These are phyloP conservation scores for Pollachius pollachius DNA, from an alignment of 2,113 vertebrate species.

Conservation along the genomic window DNA sequence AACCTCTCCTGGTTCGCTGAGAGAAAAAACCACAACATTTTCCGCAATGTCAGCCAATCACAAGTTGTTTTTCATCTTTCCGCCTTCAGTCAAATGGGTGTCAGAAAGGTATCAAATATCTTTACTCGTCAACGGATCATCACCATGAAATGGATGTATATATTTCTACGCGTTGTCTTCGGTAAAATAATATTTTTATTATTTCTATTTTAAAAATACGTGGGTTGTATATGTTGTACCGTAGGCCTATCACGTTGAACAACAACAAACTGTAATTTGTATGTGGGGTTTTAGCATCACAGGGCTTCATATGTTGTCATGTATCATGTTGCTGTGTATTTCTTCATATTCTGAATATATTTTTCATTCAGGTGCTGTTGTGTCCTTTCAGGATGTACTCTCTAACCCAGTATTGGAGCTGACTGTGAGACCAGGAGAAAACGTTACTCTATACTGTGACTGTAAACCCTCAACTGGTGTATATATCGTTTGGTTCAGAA, in stretches of 20 bases:
- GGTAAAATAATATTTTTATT: no score
- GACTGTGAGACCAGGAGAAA: constrained; percentile 34
- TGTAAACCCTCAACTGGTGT: background rate
- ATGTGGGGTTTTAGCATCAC: background rate
- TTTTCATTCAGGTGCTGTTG: background rate
- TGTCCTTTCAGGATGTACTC: background rate
- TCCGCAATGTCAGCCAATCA: background rate
- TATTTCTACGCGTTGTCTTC: no score
- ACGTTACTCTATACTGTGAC: constrained; percentile 44
- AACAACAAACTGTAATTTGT: background rate
- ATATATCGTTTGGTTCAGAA: constrained; percentile 37
- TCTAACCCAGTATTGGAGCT: constrained; percentile 19
- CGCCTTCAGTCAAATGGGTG: background rate
- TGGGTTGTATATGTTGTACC: no score
- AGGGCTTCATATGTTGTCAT: no score
- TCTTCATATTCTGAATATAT: no score
- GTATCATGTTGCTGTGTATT: no score
- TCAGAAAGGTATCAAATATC: background rate
- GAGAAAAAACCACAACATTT: background rate
- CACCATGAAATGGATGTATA: background rate
- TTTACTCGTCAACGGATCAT: no score
- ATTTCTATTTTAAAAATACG: no score
- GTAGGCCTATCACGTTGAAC: no score
- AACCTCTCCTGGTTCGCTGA: no score
- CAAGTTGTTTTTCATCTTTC: no score